Base-by-base conservation (phyloP, 2,888 invertebrate genomes). In the Chaetoderma sp. region DNA sequence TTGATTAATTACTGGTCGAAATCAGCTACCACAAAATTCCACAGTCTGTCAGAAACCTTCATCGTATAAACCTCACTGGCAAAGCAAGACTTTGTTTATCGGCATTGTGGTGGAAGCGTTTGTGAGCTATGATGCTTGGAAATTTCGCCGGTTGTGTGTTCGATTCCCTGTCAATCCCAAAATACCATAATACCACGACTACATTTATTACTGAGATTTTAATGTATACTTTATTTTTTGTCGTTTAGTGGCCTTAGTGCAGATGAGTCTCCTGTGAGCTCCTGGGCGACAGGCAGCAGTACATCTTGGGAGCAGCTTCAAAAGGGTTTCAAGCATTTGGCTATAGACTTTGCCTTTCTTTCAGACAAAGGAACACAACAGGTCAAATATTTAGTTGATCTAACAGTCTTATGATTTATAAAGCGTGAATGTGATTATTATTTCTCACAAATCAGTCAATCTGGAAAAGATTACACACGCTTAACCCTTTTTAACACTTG, bases 281-380 rank as follows among this genome's bases (percentile, higher is more conserved):
- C 80, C 4, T 85, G 85, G 85, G 81, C 84, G 0, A 79, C 79
- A 54, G 85, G 84, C 4, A 72, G 74, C 10, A 80, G 76, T 65
- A 75, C 79, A n/a, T 78, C 81, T 3, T 85, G 84, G 85, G 56
- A 67, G 18, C 72, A 78, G 28, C 73, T 86, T n/a, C 79, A 83
- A 70, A 78, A 74, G 67, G 84, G 83, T 5, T 83, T 84, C 68
- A 78, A 77, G 63, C 78, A 78, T 44, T 62, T 84, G 56, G 77
- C 81, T 25, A 78, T 81, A 18, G 84, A 85, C 63, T 84, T 80
- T 68, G 76, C 80, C 39, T 72, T 78, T 5, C 64, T 85, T 25
- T 76, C 81, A 13, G 85, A 86, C 66, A 83, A 82, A 65, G 76
- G 79, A n/a, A 77, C 80, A 13, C 74, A 78, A 66, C 78, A 83